phyloP scores from a whole-genome alignment of 2,888 invertebrate species.

The Troides oblongomaculatus region DNA sequence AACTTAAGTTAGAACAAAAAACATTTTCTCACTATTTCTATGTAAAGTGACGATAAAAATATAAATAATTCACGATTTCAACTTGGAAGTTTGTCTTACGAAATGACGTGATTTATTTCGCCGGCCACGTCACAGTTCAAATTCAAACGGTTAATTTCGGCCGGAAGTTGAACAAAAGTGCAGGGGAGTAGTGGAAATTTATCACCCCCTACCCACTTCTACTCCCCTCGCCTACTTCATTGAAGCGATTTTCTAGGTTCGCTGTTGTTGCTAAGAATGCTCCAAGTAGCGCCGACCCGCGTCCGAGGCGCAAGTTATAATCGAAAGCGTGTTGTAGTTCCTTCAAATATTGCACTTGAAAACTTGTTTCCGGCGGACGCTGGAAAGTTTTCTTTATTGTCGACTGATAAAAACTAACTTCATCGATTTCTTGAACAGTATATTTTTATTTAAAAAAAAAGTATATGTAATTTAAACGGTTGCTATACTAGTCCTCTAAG shows the following conservation, averaged over 20 bases:
- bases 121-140: slow-evolving; percentile 15
- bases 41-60: too few relatives aligned
- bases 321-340: slow-evolving; percentile 12
- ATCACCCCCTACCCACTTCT: slow-evolving; percentile 23
- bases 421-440: too few relatives aligned
- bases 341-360: slow-evolving; percentile 16
- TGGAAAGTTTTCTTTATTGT: not conserved
- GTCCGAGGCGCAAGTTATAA: slow-evolving; percentile 12
- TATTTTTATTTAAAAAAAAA: too few relatives aligned
- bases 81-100: too few relatives aligned
- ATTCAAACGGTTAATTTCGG: slow-evolving; percentile 25
- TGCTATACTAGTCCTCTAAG: too few relatives aligned
- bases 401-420: not conserved
- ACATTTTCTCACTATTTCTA: too few relatives aligned
- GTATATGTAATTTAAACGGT: too few relatives aligned
- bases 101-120: slow-evolving; percentile 9
- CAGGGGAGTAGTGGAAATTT: slow-evolving; percentile 19
- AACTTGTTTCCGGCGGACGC: slow-evolving; percentile 12
- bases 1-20: too few relatives aligned
- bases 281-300: slow-evolving; percentile 1
- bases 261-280: slow-evolving; percentile 14
- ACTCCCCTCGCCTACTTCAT: slow-evolving; percentile 23
- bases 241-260: slow-evolving; percentile 34
- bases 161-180: slow-evolving; percentile 25
- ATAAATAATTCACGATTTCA: too few relatives aligned